These are phyloP conservation scores for Seira ritae DNA, from an alignment of 2,888 invertebrate genomes.

Conservation along the genomic window DNA sequence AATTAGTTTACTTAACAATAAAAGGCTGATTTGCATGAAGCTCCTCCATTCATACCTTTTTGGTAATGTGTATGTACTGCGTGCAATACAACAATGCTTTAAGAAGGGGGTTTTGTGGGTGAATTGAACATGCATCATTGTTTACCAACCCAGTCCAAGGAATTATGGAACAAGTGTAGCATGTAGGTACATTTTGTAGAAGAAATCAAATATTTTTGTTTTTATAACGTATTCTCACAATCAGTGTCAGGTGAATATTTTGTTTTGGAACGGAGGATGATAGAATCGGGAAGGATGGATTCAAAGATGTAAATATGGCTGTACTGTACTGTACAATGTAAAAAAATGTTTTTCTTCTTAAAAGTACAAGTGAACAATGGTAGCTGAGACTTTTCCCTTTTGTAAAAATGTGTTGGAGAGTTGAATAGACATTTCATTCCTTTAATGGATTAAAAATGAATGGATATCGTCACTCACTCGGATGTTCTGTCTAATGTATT, in stretches of 20 bases:
- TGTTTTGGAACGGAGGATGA: neutral
- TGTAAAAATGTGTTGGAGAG: constrained; percentile 18
- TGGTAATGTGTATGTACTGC: constrained; percentile 28
- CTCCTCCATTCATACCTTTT: constrained; percentile 16
- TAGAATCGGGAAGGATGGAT: neutral
- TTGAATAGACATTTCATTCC: constrained; percentile 50
- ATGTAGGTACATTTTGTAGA: constrained; percentile 20
- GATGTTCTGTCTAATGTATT: constrained; percentile 15
- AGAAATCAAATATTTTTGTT: constrained; percentile 53
- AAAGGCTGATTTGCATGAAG: constrained; percentile 1
- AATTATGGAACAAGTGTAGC: constrained; percentile 21
- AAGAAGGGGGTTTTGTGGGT: constrained; percentile 44
- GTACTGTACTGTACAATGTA: neutral
- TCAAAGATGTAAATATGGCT: neutral
- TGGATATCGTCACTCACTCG: constrained; percentile 27
- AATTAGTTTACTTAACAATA: constrained; percentile 52
- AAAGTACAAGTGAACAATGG: constrained; percentile 53
- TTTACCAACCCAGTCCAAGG: constrained; percentile 17
- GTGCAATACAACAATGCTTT: constrained; percentile 19
- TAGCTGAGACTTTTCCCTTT: constrained; percentile 27
- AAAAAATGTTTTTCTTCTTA: constrained; percentile 7
- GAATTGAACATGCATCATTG: constrained; percentile 50
- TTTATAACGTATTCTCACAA: constrained; percentile 20
- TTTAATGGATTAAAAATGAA: constrained; percentile 53
- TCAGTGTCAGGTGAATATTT: constrained; percentile 3